Percentiles rank a stretch among this genome's conserved stretches.
Evolutionary conservation across 2,888 invertebrate species (phyloP).

Genomic region (Drosophila flavopinicola): DNA sequence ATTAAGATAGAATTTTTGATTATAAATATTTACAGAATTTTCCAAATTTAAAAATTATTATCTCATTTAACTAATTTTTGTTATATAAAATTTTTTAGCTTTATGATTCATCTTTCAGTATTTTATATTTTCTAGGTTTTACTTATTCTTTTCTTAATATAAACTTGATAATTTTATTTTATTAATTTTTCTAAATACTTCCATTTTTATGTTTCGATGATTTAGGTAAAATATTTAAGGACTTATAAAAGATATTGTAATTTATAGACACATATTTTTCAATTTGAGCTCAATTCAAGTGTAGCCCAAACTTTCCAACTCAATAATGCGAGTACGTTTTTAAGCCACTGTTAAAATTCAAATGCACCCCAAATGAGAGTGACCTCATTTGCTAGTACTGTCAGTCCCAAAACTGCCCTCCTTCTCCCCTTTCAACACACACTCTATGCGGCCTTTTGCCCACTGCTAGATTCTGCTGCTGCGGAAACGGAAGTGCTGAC

Average conservation of each 20-base stretch:
- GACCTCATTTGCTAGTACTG: conserved; percentile 57
- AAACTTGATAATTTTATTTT: too few relatives aligned
- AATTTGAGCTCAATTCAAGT: background rate
- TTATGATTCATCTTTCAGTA: too few relatives aligned
- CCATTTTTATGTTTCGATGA: too few relatives aligned
- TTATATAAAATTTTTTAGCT: too few relatives aligned
- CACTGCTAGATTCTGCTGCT: conserved; percentile 25
- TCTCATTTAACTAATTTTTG: too few relatives aligned
- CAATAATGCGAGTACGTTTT: background rate
- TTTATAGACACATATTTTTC: too few relatives aligned
- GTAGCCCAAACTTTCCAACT: background rate
- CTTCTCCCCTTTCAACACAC: background rate
- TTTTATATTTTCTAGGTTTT: too few relatives aligned
- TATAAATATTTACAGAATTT: background rate
- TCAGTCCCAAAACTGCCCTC: background rate
- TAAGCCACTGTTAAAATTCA: conserved; percentile 43
- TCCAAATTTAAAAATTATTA: too few relatives aligned
- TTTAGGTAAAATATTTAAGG: background rate
- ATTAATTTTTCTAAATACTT: too few relatives aligned
- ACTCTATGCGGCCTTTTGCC: conserved; percentile 6
- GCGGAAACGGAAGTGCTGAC: conserved; percentile 77
- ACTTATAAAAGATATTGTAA: background rate
- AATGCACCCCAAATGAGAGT: conserved; percentile 60
- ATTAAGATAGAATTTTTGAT: too few relatives aligned
- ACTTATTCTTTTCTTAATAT: too few relatives aligned